Evolutionary conservation across 1,140 invertebrate genomes (phyloP).

Genomic region (Drosophila lacteicornis): DNA sequence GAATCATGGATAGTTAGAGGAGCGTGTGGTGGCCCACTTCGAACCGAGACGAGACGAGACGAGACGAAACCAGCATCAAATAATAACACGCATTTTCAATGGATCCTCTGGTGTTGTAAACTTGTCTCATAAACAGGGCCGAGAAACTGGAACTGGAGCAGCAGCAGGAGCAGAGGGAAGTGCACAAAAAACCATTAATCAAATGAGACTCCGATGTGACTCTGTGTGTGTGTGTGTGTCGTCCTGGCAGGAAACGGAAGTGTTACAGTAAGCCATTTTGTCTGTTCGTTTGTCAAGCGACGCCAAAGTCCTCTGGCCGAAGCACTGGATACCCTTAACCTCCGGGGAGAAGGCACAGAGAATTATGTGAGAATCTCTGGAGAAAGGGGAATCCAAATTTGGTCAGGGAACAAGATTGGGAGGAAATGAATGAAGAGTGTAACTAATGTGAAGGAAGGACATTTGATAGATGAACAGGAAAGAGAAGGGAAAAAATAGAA

Average conservation of each 20-base stretch:
- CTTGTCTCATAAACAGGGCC: constrained; percentile 65
- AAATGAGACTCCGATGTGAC: constrained; percentile 46
- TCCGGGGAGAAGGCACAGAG: background rate
- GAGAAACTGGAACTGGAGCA: constrained; percentile 1
- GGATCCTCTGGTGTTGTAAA: constrained; percentile 59
- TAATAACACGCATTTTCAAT: constrained; percentile 72
- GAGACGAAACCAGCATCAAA: constrained; percentile 17
- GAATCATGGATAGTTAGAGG: constrained; percentile 47
- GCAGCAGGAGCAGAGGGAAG: background rate
- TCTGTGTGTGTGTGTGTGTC: constrained; percentile 8
- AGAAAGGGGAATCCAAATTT: background rate
- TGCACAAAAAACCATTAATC: constrained; percentile 76
- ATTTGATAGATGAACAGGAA: background rate
- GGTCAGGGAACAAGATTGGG: too few relatives aligned
- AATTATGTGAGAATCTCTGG: constrained; percentile 4
- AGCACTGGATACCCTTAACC: constrained; percentile 14
- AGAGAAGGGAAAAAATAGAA: background rate
- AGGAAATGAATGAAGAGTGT: background rate
- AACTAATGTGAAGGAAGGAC: background rate
- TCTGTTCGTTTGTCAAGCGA: constrained; percentile 64
- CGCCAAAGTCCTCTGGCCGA: constrained; percentile 17
- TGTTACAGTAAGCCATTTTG: constrained; percentile 77
- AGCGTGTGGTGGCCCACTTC: constrained; percentile 19
- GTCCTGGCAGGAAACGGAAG: constrained; percentile 66
- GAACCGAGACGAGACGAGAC: background rate